Evolutionary conservation across 2,113 vertebrate species (phyloP), one percentile per base, ranked within the genome.

Genomic region (Pteruthius melanotis): DNA sequence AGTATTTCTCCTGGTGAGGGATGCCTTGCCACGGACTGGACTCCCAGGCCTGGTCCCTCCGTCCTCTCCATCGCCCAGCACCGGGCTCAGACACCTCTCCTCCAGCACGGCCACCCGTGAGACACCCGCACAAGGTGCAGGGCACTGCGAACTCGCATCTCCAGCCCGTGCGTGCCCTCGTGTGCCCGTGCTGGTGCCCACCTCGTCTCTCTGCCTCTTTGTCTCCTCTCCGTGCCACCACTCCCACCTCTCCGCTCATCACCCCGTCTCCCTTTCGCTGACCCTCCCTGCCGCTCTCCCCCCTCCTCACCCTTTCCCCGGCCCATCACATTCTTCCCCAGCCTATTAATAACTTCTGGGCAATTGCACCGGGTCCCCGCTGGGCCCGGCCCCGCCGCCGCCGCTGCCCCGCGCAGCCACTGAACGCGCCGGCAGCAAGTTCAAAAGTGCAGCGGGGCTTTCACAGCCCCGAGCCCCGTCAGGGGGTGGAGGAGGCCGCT

Each of bases 311-410:
- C 75, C 82, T 66, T 77, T 91, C 90, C 83, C 76, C 63, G 49
- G 83, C 88, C 94, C 93, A 74, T 83, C 86, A 70, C 95, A 96
- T 96, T 97, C 95, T 96, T 96, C 94, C 72, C 7, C 89, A 92
- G 95, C 90, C 96, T 96, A 96, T 95, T 97, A 96, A 97, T 96
- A 97, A 95, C 95, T 97, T 97, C 95, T 97, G 96, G 95, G 94
- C 95, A 96, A 96, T 97, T 97, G 92, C 94, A 92, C 95, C 39
- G 86, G 90, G 92, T 96, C 92, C 95, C 95, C 11, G 95, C 96
- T 96, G 95, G 89, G 95, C 83, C 52, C 80, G 28, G 92, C 96
- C 95, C 92, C 94, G 88, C 71, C 28, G 42, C 21, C 35, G 60
- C 31, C 61, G 45, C 95, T 37, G 79, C 44, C 93, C 81, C 17